Conservation (phyloP, 2,797 vertebrate genomes). For the Gymnoscopelus microlampas region DNA sequence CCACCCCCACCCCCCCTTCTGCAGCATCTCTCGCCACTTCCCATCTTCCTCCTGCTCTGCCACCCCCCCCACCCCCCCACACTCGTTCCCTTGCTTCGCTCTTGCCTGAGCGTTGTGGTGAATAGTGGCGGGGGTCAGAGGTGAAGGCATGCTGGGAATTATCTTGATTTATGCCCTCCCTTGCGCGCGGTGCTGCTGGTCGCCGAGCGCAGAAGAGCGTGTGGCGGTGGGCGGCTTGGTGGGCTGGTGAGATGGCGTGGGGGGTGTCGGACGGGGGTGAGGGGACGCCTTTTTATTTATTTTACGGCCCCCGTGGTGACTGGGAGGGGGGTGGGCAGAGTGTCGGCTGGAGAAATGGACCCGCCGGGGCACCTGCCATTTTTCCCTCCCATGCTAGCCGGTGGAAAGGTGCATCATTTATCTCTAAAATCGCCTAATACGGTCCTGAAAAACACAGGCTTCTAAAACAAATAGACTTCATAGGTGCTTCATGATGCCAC, state of each 20-base stretch:
- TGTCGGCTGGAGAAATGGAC: constrained; percentile 93
- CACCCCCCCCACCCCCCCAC: constrained; percentile 12
- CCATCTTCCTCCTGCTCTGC: constrained; percentile 23
- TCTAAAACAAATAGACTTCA: constrained; percentile 94
- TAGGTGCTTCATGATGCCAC: constrained; percentile 85
- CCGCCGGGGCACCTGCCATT: constrained; percentile 86
- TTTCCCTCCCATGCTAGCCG: constrained; percentile 83
- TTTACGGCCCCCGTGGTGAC: constrained; percentile 90
- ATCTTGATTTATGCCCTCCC: constrained; percentile 95
- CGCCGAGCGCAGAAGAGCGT: constrained; percentile 13
- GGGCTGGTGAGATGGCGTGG: constrained; percentile 80
- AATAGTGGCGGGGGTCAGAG: constrained; percentile 93
- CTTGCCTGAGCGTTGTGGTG: constrained; percentile 82
- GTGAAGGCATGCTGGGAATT: constrained; percentile 97
- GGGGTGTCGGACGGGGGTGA: constrained; percentile 75
- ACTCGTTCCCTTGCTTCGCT: neutral
- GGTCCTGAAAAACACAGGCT: constrained; percentile 88
- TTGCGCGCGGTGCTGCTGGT: constrained; percentile 16
- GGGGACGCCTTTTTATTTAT: constrained; percentile 77
- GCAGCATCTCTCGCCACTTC: constrained; percentile 39
- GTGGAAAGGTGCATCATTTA: constrained; percentile 94
- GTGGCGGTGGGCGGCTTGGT: constrained; percentile 74
- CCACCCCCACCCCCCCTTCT: constrained; percentile 18
- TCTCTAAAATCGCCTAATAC: constrained; percentile 91
- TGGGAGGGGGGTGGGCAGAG: constrained; percentile 72